phyloP scores from a whole-genome alignment of 2,797 vertebrate species.

The Trachurus trachurus region DNA sequence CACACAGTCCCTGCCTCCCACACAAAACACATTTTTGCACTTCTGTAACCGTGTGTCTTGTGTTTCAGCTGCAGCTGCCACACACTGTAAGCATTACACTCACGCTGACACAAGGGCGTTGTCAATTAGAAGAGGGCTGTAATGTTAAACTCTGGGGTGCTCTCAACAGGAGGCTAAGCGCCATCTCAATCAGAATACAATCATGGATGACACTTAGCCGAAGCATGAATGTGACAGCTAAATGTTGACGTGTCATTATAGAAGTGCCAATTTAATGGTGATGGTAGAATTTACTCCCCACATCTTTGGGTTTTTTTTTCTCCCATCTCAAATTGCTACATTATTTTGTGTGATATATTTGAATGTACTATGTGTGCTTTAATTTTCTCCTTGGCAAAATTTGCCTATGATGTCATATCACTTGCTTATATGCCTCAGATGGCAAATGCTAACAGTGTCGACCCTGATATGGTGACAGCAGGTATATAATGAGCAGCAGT shows the following conservation, averaged over 20 bases:
- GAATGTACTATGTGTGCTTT: conserved; percentile 25
- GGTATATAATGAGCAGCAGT: conserved; percentile 35
- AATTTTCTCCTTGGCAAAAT: conserved; percentile 16
- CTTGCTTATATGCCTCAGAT: conserved; percentile 22
- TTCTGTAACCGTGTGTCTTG: conserved; percentile 42
- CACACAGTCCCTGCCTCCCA: conserved; percentile 23
- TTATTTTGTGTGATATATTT: not conserved
- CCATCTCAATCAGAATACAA: conserved; percentile 59
- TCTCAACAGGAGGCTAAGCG: conserved; percentile 52
- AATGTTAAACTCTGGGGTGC: conserved; percentile 50
- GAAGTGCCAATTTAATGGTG: conserved; percentile 49
- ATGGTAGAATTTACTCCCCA: conserved; percentile 20
- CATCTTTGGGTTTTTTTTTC: conserved; percentile 16
- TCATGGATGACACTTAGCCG: conserved; percentile 45
- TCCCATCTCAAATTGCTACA: conserved; percentile 17
- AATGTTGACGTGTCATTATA: conserved; percentile 39
- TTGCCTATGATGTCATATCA: conserved; percentile 23
- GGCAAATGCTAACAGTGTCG: conserved; percentile 12
- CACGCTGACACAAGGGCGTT: conserved; percentile 31
- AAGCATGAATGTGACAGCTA: conserved; percentile 35
- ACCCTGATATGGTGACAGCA: conserved; percentile 37
- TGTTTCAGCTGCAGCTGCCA: conserved; percentile 52
- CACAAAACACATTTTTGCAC: conserved; percentile 14
- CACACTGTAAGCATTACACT: conserved; percentile 20
- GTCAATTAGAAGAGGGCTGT: conserved; percentile 52